Evolutionary conservation across 2,797 vertebrate species (phyloP).

Genomic region (Petrocephalus schoutedeni): DNA sequence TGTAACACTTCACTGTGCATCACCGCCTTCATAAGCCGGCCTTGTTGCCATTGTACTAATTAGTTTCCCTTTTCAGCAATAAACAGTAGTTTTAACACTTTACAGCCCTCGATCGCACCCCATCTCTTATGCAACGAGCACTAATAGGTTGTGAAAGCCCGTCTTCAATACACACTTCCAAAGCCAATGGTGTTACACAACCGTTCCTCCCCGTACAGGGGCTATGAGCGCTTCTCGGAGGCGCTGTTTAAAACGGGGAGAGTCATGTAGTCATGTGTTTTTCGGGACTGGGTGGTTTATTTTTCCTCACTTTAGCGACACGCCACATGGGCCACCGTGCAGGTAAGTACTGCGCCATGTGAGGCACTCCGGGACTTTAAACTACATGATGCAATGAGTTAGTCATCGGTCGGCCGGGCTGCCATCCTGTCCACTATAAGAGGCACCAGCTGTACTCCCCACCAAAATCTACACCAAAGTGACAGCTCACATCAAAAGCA

Average conservation of each 20-base stretch:
- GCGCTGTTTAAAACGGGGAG: not conserved
- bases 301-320: not conserved
- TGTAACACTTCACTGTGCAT: not conserved
- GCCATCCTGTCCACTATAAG: not conserved
- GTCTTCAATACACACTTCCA: not conserved
- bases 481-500: not conserved
- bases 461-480: not conserved
- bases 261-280: not conserved
- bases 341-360: slow-evolving; percentile 14
- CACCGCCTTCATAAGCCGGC: not conserved
- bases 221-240: not conserved
- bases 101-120: not conserved
- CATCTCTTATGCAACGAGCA: not conserved
- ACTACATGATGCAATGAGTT: slow-evolving; percentile 13
- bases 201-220: not conserved
- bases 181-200: slow-evolving; percentile 4
- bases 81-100: slow-evolving; percentile 9
- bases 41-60: slow-evolving; percentile 1
- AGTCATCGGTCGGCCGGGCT: not conserved
- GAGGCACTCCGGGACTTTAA: slow-evolving; percentile 1
- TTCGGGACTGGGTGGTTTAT: not conserved
- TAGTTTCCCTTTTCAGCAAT: not conserved
- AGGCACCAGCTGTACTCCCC: not conserved
- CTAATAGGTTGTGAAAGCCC: not conserved
- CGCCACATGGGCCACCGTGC: not conserved